These are phyloP conservation scores for Brevipalpus yothersi DNA, from an alignment of 1,140 invertebrate species.

Conservation along the genomic window DNA sequence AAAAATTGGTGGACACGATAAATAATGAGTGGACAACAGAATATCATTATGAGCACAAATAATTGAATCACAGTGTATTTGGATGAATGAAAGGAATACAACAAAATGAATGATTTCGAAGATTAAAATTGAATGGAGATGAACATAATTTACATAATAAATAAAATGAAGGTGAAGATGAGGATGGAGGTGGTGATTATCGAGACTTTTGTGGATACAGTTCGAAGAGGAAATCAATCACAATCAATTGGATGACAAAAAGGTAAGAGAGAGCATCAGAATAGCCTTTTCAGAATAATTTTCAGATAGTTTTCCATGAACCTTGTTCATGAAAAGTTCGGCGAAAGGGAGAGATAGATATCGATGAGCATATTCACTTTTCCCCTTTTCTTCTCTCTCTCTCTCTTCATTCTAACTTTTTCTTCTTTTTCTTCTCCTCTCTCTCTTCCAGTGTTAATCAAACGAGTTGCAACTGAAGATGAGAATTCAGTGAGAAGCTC, in stretches of 20 bases:
- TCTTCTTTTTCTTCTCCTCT: background rate
- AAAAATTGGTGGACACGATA: background rate
- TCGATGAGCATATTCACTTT: background rate
- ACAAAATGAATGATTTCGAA: background rate
- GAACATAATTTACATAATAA: background rate
- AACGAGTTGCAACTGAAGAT: background rate
- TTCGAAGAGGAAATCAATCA: background rate
- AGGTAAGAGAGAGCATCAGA: background rate
- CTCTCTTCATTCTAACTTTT: background rate
- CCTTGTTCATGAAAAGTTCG: no score
- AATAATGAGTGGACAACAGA: background rate
- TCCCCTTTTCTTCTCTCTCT: background rate
- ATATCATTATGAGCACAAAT: background rate
- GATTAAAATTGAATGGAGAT: background rate
- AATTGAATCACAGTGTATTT: background rate
- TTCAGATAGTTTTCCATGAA: background rate
- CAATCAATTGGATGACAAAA: background rate
- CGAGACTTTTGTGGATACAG: background rate
- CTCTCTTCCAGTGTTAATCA: background rate
- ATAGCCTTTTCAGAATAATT: background rate
- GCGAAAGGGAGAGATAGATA: background rate
- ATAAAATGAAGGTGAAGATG: background rate
- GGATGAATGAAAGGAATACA: background rate
- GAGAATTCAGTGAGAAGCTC: no score
- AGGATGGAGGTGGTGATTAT: background rate